Evolutionary conservation across 2,797 vertebrate genomes (phyloP), one percentile per base, ranked within the genome.

Genomic region (Peromyscus eremicus): DNA sequence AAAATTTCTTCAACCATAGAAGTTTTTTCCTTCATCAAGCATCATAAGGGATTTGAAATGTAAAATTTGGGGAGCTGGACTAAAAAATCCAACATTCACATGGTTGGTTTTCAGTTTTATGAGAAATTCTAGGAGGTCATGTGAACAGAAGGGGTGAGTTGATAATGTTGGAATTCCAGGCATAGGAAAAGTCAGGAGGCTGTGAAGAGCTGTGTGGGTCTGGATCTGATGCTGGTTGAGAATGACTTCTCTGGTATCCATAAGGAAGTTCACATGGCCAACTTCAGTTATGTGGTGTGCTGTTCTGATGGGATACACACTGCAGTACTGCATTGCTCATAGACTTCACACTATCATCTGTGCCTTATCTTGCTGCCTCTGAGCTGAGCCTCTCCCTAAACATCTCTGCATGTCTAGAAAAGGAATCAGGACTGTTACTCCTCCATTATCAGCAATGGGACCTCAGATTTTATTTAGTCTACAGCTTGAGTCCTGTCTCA

Each of bases 61-160:
- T 8, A 4, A 77, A 71, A 89, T 94, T 90, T 70, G 23, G n/a
- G 87, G 92, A 90, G 12, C 19, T 77, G 2, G 9, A 34, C 89
- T 84, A 75, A 95, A 93, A 93, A 95, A 86, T 79, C 13, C 94
- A 37, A 90, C 80, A 43, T 90, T 90, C 17, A 32, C n/a, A 66
- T 34, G 12, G 29, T 8, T 79, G 27, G 76, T 64, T 66, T 94
- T 94, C 25, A 85, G 75, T 93, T 95, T 87, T 43, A 95, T 71
- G 13, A 34, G 77, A 93, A 88, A 77, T 85, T 89, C 68, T 89
- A 52, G 55, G 92, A 91, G 49, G 85, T 21, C 5, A 10, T 19
- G n/a, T 77, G 27, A 66, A 10, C 46, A 81, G 37, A 70, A 91
- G n/a, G 16, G 66, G 11, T 79, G 85, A 91, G n/a, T 4, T 12